Evolutionary conservation across 2,113 vertebrate species (phyloP).

Genomic region (Reinhardtius hippoglossoides): DNA sequence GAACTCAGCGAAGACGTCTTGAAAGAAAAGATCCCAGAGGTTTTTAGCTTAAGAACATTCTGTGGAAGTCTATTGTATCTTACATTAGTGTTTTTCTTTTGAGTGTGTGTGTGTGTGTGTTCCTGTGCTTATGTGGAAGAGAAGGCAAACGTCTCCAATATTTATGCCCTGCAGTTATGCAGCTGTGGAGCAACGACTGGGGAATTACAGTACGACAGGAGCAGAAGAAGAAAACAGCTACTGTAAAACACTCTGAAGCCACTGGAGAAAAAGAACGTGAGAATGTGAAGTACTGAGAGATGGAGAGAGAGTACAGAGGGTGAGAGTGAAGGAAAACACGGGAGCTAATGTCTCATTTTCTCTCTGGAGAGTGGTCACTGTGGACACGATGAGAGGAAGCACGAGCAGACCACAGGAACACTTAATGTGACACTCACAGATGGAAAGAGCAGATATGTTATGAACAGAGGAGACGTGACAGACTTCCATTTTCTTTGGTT

Average conservation of each 20-base stretch:
- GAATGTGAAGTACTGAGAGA: slow-evolving; percentile 9
- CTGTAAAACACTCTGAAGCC: slow-evolving; percentile 24
- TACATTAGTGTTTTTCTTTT: background rate
- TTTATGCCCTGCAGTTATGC: slow-evolving; percentile 61
- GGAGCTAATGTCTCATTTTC: background rate
- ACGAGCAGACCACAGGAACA: slow-evolving; percentile 22
- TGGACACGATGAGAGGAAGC: slow-evolving; percentile 13
- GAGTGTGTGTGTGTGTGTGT: slow-evolving; percentile 4
- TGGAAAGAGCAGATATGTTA: slow-evolving; percentile 7
- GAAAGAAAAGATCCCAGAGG: slow-evolving; percentile 39
- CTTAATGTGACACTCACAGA: slow-evolving; percentile 24
- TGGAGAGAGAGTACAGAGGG: background rate
- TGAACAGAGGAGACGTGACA: background rate
- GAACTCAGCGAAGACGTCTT: slow-evolving; percentile 38
- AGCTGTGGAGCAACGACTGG: slow-evolving; percentile 48
- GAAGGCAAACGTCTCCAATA: slow-evolving; percentile 60
- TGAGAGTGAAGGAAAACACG: background rate
- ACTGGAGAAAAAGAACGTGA: slow-evolving; percentile 15
- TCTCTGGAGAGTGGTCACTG: slow-evolving; percentile 1
- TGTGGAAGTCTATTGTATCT: slow-evolving; percentile 24
- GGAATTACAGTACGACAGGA: slow-evolving; percentile 56
- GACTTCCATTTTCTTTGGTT: background rate
- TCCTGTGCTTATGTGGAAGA: background rate
- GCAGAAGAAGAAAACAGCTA: slow-evolving; percentile 27
- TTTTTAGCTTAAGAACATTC: slow-evolving; percentile 19